Conservation (phyloP, 2,113 vertebrate species). For the Sapajus apella region DNA sequence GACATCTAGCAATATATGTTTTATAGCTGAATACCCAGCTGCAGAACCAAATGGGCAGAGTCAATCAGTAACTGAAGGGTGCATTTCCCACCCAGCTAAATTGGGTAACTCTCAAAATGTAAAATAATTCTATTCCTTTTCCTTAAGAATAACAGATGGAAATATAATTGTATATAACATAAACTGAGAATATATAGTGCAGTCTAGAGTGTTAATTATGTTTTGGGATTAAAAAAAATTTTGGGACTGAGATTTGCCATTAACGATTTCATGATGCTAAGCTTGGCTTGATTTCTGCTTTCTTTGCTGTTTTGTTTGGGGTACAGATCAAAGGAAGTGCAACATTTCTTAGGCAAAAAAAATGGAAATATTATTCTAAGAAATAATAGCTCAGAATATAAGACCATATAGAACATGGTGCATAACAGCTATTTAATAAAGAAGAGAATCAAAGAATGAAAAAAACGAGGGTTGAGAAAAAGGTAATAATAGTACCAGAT, state of each 20-base stretch:
- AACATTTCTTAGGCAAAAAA: background rate
- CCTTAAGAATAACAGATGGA: background rate
- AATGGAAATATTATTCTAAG: background rate
- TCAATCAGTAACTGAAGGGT: background rate
- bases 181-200: background rate
- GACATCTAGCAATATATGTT: no score
- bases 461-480: background rate
- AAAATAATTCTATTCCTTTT: background rate
- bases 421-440: background rate
- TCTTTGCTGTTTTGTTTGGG: background rate
- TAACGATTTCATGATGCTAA: background rate
- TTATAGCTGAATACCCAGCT: background rate
- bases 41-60: background rate
- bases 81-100: background rate
- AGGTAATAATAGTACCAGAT: background rate
- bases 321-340: background rate
- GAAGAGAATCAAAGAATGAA: background rate
- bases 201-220: background rate
- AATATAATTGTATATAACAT: background rate
- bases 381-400: background rate
- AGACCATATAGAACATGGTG: background rate
- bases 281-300: background rate
- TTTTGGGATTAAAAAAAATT: background rate
- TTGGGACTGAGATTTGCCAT: background rate
- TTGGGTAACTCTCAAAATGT: background rate